phyloP scores from a whole-genome alignment of 2,113 vertebrate species.

The Dasypus novemcinctus region DNA sequence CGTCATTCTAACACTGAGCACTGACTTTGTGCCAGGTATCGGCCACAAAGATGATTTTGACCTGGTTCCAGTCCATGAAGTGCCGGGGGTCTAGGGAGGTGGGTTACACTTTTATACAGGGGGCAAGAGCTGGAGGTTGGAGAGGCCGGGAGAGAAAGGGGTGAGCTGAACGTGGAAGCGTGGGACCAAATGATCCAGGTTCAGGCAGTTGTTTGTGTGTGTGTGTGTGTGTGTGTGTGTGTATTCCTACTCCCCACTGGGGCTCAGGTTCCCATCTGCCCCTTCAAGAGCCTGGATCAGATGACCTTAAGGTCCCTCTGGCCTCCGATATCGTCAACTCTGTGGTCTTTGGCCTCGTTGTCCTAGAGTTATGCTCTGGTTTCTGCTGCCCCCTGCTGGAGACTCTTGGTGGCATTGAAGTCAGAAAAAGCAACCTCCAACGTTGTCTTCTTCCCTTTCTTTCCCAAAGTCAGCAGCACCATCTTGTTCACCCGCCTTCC shows the following conservation, averaged over 20 bases:
- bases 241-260: neutral
- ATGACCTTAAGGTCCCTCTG: neutral
- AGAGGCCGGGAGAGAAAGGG: neutral
- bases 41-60: neutral
- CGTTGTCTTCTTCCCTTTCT: neutral
- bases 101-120: neutral
- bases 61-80: neutral
- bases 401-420: neutral
- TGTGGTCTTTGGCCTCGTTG: neutral
- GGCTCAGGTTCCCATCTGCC: neutral
- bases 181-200: neutral
- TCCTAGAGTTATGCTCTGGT: neutral
- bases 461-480: neutral
- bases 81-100: neutral
- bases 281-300: neutral
- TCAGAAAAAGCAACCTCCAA: neutral
- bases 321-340: neutral
- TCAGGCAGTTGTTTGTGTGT: too few relatives aligned
- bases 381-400: conserved; percentile 72
- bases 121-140: neutral
- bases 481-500: rapidly evolving
- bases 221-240: too few relatives aligned
- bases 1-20: rapidly evolving
- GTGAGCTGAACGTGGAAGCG: neutral
- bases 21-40: neutral